Conservation (phyloP, 2,888 invertebrate genomes). For the Prionchulus punctatus region DNA sequence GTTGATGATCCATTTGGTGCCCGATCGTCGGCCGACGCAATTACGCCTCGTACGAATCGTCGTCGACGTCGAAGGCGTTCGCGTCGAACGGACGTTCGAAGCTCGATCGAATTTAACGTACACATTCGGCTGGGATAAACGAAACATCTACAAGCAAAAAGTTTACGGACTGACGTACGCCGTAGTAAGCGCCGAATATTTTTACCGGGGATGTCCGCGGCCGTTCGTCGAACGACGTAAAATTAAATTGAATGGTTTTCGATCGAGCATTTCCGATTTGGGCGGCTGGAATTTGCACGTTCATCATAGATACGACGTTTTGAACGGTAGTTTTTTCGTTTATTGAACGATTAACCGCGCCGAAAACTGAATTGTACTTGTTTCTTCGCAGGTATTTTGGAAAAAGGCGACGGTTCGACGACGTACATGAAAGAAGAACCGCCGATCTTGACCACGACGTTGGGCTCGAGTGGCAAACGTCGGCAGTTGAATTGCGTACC, state of each 20-base stretch:
- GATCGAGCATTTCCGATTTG: slow-evolving; percentile 86
- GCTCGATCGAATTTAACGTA: slow-evolving; percentile 86
- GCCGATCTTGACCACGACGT: neutral
- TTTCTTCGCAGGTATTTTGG: slow-evolving; percentile 79
- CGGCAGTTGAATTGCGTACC: too few species aligned
- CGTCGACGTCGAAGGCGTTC: slow-evolving; percentile 80
- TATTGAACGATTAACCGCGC: too few species aligned
- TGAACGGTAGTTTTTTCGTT: slow-evolving; percentile 60
- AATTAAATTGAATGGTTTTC: slow-evolving; percentile 79
- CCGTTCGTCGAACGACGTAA: slow-evolving; percentile 89
- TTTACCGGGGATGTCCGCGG: slow-evolving; percentile 69
- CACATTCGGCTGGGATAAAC: slow-evolving; percentile 92
- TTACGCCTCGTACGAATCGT: slow-evolving; percentile 75
- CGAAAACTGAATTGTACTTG: too few species aligned
- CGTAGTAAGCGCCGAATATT: slow-evolving; percentile 64
- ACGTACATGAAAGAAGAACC: slow-evolving; percentile 76
- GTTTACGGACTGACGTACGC: slow-evolving; percentile 92
- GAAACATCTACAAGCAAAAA: slow-evolving; percentile 92
- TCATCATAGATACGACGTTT: slow-evolving; percentile 95
- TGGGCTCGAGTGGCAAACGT: neutral
- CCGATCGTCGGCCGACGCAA: slow-evolving; percentile 50
- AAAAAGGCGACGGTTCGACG: slow-evolving; percentile 90
- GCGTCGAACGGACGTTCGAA: slow-evolving; percentile 79
- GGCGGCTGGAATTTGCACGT: slow-evolving; percentile 96
- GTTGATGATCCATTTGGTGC: slow-evolving; percentile 69